Base-by-base conservation (phyloP, 2,797 vertebrate genomes). In the Hephaestus fuliginosus region DNA sequence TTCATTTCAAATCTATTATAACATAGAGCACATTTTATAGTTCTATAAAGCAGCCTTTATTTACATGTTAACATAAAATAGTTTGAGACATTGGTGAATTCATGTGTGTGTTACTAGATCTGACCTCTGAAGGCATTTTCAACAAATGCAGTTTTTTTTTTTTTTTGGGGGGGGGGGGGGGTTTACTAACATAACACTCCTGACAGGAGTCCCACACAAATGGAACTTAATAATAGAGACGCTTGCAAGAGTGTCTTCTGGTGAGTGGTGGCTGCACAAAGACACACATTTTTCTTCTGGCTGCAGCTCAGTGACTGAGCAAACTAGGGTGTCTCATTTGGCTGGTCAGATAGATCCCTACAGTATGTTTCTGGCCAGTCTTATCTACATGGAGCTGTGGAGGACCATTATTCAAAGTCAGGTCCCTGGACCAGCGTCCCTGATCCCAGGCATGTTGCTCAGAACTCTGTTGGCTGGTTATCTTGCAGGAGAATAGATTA, bases 341-440 rank as follows among this genome's bases (percentile, higher is more conserved):
- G 81, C 79, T 70, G 78, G 49, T 88, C 88, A 88, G 79, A 92
- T 82, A 82, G 86, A 90, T 88, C 81, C 84, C 51, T 74, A 62
- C 89, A 80, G 81, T 77, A 81, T 76, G 84, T 88, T 84, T 78
- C 76, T 51, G 66, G 76, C 73, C 75, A 9, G 30, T 56, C 84
- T 88, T 90, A 92, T 93, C 92, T 88, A 61, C 76, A 84, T 70
- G 76, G 75, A 77, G 81, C 82, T 75, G 49, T 57, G 68, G 80
- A 68, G 70, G 60, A 74, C 63, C 76, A 90, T 93, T 92, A 87
- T 89, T 93, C 91, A 93, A 90, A 89, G 90, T 90, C 89, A 74
- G 70, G 62, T 73, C 46, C 49, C 55, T 81, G 81, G 70, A 87
- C 77, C 71, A 52, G 76, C n/a, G 28, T 68, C 65, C 63, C 62